Percentiles rank a stretch among this genome's conserved stretches.
These are phyloP conservation scores for Chlamydotis undulata DNA, from an alignment of 2,113 vertebrate species.

Conservation along the genomic window DNA sequence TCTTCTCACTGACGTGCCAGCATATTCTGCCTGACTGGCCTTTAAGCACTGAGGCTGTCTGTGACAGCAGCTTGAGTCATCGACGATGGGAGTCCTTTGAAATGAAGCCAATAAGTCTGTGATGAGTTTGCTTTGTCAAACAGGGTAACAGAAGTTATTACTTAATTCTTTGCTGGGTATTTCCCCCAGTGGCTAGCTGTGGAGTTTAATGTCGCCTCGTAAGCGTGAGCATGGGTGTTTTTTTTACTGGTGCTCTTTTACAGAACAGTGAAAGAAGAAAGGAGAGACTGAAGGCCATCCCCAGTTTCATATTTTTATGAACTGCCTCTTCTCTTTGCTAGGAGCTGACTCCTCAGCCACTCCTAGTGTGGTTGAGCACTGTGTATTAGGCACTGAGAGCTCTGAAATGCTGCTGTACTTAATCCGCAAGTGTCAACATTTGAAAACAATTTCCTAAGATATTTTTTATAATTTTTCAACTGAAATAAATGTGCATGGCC, in stretches of 20 bases:
- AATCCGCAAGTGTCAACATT: not conserved
- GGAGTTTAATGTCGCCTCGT: not conserved
- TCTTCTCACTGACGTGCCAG: not conserved
- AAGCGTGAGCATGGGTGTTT: not conserved
- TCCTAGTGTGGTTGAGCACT: not conserved
- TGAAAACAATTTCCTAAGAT: not conserved
- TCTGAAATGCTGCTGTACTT: not conserved
- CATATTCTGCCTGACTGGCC: not conserved
- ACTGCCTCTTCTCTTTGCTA: not conserved
- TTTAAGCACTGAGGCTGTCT: not conserved
- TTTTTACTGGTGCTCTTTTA: not conserved
- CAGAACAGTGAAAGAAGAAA: not conserved
- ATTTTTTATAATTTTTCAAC: not conserved
- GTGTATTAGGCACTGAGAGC: not conserved
- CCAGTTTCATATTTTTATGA: not conserved
- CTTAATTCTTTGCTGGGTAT: not conserved
- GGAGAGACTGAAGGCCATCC: not conserved
- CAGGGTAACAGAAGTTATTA: constrained; percentile 5
- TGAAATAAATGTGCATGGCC: not conserved
- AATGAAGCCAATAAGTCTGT: not conserved
- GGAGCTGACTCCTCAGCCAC: not conserved
- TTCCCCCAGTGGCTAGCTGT: not conserved
- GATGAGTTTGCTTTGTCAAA: not conserved
- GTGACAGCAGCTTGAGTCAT: not conserved
- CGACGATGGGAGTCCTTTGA: not conserved